phyloP scores from a whole-genome alignment of 2,113 vertebrate species.

The Pomatostomus ruficeps region DNA sequence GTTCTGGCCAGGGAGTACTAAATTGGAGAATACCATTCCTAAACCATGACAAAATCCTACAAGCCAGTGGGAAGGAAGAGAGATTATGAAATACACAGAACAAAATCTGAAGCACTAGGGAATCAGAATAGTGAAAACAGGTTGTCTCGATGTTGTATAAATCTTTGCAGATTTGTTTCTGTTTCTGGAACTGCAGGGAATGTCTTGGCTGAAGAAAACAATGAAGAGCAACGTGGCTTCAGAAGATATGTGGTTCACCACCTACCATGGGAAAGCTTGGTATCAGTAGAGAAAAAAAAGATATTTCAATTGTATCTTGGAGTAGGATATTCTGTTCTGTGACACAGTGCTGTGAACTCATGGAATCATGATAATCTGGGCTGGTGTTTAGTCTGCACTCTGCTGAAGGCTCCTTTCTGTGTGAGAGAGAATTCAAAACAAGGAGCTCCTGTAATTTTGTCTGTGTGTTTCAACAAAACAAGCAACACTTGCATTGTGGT shows the following conservation, averaged over 20 bases:
- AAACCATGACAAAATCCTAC: background rate
- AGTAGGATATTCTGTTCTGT: background rate
- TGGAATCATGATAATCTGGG: background rate
- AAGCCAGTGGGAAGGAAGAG: constrained; percentile 3
- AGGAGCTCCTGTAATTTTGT: background rate
- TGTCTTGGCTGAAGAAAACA: background rate
- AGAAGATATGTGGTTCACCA: background rate
- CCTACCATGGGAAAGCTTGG: background rate
- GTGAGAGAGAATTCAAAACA: background rate
- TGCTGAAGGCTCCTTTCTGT: background rate
- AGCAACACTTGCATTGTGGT: background rate
- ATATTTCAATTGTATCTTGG: background rate
- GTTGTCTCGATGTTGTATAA: background rate
- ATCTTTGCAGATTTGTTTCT: background rate
- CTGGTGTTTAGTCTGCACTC: background rate
- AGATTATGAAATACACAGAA: background rate
- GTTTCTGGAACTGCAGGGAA: background rate
- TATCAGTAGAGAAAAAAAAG: background rate
- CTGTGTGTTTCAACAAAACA: background rate
- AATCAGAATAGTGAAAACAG: background rate
- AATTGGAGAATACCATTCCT: background rate
- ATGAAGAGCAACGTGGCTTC: background rate
- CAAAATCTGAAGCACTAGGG: background rate
- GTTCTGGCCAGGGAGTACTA: background rate
- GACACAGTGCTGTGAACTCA: background rate